These are phyloP conservation scores for Meteorus colon DNA, from an alignment of 2,888 invertebrate genomes.

Conservation along the genomic window DNA sequence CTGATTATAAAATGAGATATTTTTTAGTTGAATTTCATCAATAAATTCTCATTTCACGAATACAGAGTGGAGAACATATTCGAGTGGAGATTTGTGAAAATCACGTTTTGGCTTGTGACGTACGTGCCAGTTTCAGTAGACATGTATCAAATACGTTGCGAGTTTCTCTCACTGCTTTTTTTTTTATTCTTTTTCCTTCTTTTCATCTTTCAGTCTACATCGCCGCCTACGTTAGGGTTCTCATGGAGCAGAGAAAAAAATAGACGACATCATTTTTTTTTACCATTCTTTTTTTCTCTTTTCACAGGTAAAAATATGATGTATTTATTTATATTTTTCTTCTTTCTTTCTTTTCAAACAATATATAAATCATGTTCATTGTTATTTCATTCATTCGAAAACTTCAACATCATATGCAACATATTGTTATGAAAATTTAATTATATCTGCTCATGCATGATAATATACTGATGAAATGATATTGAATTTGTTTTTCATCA, in stretches of 20 bases:
- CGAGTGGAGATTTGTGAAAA: not conserved
- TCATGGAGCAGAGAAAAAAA: conserved; percentile 9
- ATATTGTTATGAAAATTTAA: no score
- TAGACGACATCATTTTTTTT: conserved; percentile 1
- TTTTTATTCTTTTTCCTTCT: not conserved
- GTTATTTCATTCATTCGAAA: no score
- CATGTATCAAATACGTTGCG: not conserved
- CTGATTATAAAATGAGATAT: no score
- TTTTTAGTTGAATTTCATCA: no score
- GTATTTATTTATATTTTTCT: not conserved
- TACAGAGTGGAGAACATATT: not conserved
- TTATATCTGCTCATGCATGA: no score
- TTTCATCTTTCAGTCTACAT: not conserved
- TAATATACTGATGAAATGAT: no score
- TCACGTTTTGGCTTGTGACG: conserved; percentile 16
- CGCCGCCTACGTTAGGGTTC: no score
- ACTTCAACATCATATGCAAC: no score
- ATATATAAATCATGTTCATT: no score
- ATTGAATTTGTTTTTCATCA: no score
- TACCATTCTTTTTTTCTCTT: not conserved
- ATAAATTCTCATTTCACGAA: not conserved
- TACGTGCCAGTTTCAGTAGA: not conserved
- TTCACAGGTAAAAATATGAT: not conserved
- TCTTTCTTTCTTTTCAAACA: not conserved
- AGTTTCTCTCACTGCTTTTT: not conserved